Conservation (phyloP, 2,888 invertebrate species). For the Diarsia mendica region DNA sequence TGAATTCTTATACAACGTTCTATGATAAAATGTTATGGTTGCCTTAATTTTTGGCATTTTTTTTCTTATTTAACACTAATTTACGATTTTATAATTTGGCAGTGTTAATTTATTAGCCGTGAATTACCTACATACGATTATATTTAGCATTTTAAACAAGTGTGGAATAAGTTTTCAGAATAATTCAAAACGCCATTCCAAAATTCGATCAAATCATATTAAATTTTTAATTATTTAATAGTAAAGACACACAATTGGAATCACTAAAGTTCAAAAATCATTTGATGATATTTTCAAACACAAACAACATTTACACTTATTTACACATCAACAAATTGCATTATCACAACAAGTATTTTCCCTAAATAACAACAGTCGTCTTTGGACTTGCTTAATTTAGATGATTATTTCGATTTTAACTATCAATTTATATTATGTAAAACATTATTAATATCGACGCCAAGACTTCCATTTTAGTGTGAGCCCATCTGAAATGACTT, state of each 20-base stretch:
- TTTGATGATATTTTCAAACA: conserved; percentile 78
- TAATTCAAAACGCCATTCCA: conserved; percentile 53
- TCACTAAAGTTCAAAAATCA: conserved; percentile 70
- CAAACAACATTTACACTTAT: conserved; percentile 77
- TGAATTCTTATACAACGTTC: conserved; percentile 74
- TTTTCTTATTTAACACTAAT: conserved; percentile 74
- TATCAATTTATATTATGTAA: conserved; percentile 69
- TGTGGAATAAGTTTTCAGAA: conserved; percentile 48
- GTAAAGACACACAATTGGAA: conserved; percentile 63
- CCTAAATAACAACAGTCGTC: conserved; percentile 87
- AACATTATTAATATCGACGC: conserved; percentile 78
- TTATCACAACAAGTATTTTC: conserved; percentile 87
- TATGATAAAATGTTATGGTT: conserved; percentile 74
- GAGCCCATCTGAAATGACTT: conserved; percentile 85
- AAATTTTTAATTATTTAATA: conserved; percentile 59
- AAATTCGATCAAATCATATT: conserved; percentile 58
- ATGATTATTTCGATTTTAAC: conserved; percentile 70
- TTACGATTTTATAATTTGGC: conserved; percentile 84
- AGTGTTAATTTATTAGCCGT: conserved; percentile 85
- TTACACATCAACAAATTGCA: conserved; percentile 83
- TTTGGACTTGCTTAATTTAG: conserved; percentile 81
- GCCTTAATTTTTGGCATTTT: conserved; percentile 77
- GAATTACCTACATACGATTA: conserved; percentile 66
- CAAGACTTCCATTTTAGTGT: conserved; percentile 83
- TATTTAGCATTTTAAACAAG: conserved; percentile 53